Base-by-base conservation (phyloP, 2,113 vertebrate species). In the Isurus oxyrinchus region DNA sequence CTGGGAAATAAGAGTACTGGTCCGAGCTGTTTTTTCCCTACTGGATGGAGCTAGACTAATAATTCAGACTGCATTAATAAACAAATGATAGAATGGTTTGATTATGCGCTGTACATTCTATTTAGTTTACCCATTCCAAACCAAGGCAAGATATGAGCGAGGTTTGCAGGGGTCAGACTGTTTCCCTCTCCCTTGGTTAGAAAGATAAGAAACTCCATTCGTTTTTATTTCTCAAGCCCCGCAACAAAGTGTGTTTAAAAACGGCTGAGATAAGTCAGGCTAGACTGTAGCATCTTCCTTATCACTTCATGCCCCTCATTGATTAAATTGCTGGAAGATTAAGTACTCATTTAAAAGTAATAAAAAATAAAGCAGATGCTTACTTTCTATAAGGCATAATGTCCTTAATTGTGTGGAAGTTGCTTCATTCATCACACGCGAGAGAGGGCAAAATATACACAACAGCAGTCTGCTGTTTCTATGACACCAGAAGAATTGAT, bases 271-370 rank as follows among this genome's bases (percentile, higher is more conserved):
- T 40, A 69, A n/a, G 16, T 14, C 40, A 49, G 63, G 40, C 19
- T n/a, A 49, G 19, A 0, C 23, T 49, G 44, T 1, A 16, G 94
- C 23, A 31, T 69, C n/a, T 95, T 95, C 93, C 21, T 67, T 67
- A 69, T 13, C 40, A 2, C 94, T 95, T 95, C 94, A 55, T 8
- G 10, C 27, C 94, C 40, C 59, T 69, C 94, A 76, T 55, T 95
- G 67, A 72, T 72, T 95, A 95, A 95, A 69, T 44, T 76, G 67
- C 66, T 27, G 67, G 94, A 95, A 95, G 94, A 95, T 76, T 72
- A 55, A 95, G 67, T 72, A 31, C 94, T 95, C 66, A 72, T 95
- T 95, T 95, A 95, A 95, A 95, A 95, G 94, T 95, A 69, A 95
- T 95, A 69, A 95, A 84, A 76, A 69, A 76, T 72, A 72, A 95